Evolutionary conservation across 2,888 invertebrate species (phyloP), one percentile per base, ranked within the genome.

Genomic region (Phortica okadai): DNA sequence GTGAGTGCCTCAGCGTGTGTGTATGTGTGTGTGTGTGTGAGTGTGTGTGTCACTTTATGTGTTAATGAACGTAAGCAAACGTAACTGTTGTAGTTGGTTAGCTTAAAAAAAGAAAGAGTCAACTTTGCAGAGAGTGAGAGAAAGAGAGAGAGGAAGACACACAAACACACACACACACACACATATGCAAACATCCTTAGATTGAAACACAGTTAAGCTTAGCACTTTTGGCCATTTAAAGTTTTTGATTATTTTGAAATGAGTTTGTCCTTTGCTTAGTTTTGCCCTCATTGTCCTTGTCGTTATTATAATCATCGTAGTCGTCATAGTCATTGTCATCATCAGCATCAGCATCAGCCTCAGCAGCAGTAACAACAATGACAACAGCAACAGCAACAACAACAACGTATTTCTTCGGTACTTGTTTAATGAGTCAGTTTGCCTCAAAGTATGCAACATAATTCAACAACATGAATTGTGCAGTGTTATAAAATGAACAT

Each of bases 161-260:
- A 58, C 75, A 58, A 56, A 21, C 21, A 21, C 21, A 69, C 42
- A 42, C 21, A 58, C 75, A 58, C 69, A 69, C 42, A 42, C 45
- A 21, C 25, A 50, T 10, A 14, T n/a, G 56, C n/a, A 56, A 1
- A 16, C 6, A 56, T 56, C 6, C 6, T 16, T 14, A 7, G 56
- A 56, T 56, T 0, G n/a, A 56, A n/a, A 56, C 14, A 56, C 16
- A 10, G 56, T n/a, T 56, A 16, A 56, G 11, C 16, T 14, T 14
- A 59, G 16, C 82, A 85, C 83, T 88, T 83, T 88, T 88, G 84
- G 88, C 83, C 87, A 88, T 86, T 89, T 85, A 83, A 84, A 84
- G 77, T 84, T 82, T 76, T 74, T 56, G 58, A 66, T 73, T 73
- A 73, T 73, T 73, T 66, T 73, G 56, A 73, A 73, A 64, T 69